Percentiles rank a stretch among this genome's conserved stretches.
Conservation (phyloP, 2,113 vertebrate genomes). For the Neomonachus schauinslandi region DNA sequence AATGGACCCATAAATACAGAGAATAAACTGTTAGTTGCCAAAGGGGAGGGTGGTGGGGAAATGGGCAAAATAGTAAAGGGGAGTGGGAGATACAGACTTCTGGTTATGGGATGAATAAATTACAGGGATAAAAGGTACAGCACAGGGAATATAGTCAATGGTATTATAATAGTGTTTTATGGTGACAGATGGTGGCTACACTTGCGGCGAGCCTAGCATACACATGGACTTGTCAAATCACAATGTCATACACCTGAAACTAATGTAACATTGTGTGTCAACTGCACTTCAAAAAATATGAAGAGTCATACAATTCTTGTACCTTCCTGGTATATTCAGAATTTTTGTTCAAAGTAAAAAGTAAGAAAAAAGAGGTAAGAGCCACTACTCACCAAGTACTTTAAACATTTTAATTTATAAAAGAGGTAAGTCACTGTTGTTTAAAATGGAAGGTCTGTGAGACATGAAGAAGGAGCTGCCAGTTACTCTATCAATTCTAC, state of each 20-base stretch:
- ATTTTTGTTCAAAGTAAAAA: conserved; percentile 41
- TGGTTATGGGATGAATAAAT: background rate
- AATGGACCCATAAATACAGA: background rate
- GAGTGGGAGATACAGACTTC: background rate
- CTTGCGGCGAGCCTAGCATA: background rate
- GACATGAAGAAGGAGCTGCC: background rate
- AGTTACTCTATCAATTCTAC: background rate
- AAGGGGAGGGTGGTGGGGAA: background rate
- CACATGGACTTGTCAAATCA: background rate
- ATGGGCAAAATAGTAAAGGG: background rate
- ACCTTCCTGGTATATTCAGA: background rate
- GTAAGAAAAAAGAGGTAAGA: background rate
- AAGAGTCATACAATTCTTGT: background rate
- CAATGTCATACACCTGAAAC: background rate
- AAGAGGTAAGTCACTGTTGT: background rate
- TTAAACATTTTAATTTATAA: background rate
- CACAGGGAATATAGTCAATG: background rate
- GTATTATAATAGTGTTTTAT: background rate
- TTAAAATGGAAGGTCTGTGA: background rate
- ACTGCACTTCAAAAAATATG: background rate
- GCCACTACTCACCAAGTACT: background rate
- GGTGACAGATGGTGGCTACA: background rate
- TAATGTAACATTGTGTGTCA: background rate
- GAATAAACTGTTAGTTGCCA: background rate
- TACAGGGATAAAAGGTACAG: background rate